Evolutionary conservation across 2,113 vertebrate genomes (phyloP).

Genomic region (Ibidorhyncha struthersii): DNA sequence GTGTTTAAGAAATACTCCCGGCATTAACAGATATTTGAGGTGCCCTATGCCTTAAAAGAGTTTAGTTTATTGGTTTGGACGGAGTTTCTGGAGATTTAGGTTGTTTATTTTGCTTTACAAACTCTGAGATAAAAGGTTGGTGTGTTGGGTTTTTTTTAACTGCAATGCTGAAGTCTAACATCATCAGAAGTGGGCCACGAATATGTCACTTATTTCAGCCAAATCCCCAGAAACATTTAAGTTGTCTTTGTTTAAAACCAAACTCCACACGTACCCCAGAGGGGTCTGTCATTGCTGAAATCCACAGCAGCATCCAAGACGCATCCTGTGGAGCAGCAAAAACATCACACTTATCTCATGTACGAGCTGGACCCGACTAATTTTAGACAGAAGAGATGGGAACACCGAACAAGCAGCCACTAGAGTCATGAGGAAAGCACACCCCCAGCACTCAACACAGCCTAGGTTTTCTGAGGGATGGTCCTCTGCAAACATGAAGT

Average conservation of each 20-base stretch:
- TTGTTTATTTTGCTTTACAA: not conserved
- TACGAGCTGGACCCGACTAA: not conserved
- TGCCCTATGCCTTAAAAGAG: not conserved
- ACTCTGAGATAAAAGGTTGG: not conserved
- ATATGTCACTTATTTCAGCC: not conserved
- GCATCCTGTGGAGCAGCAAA: not conserved
- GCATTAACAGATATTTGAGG: not conserved
- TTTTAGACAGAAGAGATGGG: conserved; percentile 5
- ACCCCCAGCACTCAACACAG: not conserved
- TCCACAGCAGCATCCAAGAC: not conserved
- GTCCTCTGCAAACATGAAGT: not conserved
- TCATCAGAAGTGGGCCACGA: fast-evolving
- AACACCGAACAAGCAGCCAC: not conserved
- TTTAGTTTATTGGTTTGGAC: not conserved
- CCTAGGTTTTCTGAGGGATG: not conserved
- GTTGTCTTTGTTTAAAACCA: not conserved
- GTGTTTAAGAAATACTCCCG: not conserved
- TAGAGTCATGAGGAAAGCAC: not conserved
- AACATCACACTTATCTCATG: not conserved
- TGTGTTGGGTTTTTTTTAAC: not conserved
- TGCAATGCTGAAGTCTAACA: not conserved
- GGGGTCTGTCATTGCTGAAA: not conserved
- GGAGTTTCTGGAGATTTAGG: not conserved
- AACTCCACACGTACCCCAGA: not conserved
- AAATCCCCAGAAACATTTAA: not conserved